These are phyloP conservation scores for Phortica magna DNA, from an alignment of 2,888 invertebrate genomes.

Conservation along the genomic window DNA sequence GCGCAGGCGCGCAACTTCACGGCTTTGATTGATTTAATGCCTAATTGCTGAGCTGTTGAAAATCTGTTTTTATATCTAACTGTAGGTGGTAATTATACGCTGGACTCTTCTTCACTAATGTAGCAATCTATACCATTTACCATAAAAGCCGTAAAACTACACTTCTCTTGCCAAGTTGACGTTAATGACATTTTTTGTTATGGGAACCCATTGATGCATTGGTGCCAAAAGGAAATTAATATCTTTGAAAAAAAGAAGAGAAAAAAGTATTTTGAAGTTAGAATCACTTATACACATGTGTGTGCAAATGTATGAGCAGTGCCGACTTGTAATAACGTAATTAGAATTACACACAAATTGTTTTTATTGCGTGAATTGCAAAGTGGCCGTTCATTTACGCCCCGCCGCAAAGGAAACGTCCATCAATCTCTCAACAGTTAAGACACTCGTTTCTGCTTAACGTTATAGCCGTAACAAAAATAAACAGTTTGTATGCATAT, in stretches of 20 bases:
- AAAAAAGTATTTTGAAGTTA: background rate
- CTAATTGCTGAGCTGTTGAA: conserved; percentile 6
- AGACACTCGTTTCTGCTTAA: background rate
- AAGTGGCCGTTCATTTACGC: background rate
- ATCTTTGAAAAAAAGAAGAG: background rate
- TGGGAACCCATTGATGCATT: too few relatives aligned
- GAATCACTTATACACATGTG: background rate
- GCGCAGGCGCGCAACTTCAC: conserved; percentile 15
- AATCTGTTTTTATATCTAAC: conserved; percentile 9
- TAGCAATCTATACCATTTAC: background rate
- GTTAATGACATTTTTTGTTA: too few relatives aligned
- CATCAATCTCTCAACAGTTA: conserved; percentile 31
- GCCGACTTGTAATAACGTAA: conserved; percentile 10
- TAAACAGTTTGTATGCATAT: background rate
- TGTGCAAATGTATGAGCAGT: background rate
- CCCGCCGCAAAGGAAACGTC: conserved; percentile 28
- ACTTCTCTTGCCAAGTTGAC: too few relatives aligned
- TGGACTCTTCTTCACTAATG: background rate
- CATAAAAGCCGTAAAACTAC: background rate
- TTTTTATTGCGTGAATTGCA: conserved; percentile 10
- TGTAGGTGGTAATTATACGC: conserved; percentile 32
- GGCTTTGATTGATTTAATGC: conserved; percentile 27
- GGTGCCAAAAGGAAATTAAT: too few relatives aligned
- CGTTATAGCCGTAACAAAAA: conserved; percentile 21
- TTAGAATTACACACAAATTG: conserved; percentile 13